Evolutionary conservation across 2,113 vertebrate species (phyloP).

Genomic region (Dryoscopus gambensis): DNA sequence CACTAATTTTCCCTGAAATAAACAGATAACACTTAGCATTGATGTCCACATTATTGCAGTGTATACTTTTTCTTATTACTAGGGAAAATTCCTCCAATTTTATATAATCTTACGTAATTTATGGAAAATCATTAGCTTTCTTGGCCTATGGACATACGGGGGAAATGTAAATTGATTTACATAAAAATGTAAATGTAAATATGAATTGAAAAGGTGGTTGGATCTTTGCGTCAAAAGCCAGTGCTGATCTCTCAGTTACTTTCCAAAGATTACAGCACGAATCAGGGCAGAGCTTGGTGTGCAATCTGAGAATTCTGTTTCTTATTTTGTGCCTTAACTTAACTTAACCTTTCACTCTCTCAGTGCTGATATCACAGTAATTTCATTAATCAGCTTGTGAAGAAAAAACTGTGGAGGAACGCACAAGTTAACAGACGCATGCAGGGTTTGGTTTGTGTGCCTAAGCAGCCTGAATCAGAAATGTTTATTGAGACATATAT

Average conservation of each 20-base stretch:
- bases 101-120: not conserved
- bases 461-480: not conserved
- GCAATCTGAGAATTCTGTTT: not conserved
- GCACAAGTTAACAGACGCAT: not conserved
- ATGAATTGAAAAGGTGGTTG: not conserved
- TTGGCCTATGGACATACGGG: not conserved
- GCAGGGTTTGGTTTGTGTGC: not conserved
- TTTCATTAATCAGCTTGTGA: not conserved
- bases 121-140: not conserved
- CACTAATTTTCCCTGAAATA: not conserved
- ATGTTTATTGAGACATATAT: not conserved
- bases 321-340: not conserved
- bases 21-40: not conserved
- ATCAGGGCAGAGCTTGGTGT: not conserved
- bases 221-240: not conserved
- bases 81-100: not conserved
- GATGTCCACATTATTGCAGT: not conserved
- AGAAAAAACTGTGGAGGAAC: not conserved
- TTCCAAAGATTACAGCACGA: not conserved
- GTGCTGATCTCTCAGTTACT: not conserved
- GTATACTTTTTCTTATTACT: not conserved
- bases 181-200: too few species aligned
- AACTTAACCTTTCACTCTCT: accelerated
- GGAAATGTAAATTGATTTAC: not conserved
- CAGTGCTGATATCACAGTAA: not conserved